Evolutionary conservation across 2,888 invertebrate species (phyloP), one percentile per base, ranked within the genome.

Genomic region (Rugalucina vietnamica): DNA sequence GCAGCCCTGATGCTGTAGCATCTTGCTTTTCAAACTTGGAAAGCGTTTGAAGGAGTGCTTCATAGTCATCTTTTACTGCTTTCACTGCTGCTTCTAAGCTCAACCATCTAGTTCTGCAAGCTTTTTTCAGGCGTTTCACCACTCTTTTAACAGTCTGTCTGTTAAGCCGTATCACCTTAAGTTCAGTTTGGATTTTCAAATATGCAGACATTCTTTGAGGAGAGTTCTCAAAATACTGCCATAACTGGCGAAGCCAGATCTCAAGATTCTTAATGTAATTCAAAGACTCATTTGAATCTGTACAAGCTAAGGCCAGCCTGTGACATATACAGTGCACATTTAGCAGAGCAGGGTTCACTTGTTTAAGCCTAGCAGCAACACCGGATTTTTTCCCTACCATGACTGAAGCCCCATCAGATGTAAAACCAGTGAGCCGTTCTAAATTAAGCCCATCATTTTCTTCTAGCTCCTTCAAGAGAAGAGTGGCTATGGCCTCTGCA

Each of bases 151-250:
- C 36, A 1, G 49, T 74, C 0, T 72, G 24, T 24, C 54, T 65
- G 21, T 39, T 54, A 14, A 85, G 72, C 50, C 69, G 32, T 29
- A 83, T 54, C 5, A 75, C 39, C 60, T 86, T 79, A 34, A 81
- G 32, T 12, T 34, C 37, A 36, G 43, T 21, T 50, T 88, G 82
- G 5, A 76, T 57, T 72, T 86, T 88, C 5, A 86, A 1, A 34
- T 73, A 82, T 24, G 71, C 80, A n/a, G 86, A 84, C 79, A 80
- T 79, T 57, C 77, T 54, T 50, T 84, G 82, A 69, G 86, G 86
- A 18, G 85, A 88, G 34, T 86, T 85, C 21, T 88, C 86, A 71
- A 88, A 84, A 36, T 83, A 14, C 43, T 79, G 71, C 86, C 86
- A 88, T 34, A 84, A 36, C 49, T 86, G 86, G 1, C 79, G 36